These are phyloP conservation scores for Meiosimyza decipiens DNA, from an alignment of 2,888 invertebrate species.

Conservation along the genomic window DNA sequence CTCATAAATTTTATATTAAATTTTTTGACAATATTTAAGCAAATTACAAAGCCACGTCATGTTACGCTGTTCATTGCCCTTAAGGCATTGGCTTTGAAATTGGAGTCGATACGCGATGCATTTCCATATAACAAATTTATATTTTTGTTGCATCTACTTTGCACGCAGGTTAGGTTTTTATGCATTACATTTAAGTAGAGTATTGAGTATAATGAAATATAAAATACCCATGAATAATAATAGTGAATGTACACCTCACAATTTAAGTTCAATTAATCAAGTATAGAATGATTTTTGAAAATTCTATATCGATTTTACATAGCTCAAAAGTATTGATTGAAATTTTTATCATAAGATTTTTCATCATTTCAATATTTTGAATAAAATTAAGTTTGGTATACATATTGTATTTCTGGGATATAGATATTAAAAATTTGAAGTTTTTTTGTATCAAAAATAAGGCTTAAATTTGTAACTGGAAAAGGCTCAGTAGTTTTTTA, in stretches of 20 bases:
- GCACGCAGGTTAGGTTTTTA: not conserved
- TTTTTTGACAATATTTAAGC: slow-evolving; percentile 32
- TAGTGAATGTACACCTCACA: slow-evolving; percentile 12
- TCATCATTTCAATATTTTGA: too few relatives aligned
- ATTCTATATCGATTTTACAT: too few relatives aligned
- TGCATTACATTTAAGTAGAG: slow-evolving; percentile 25
- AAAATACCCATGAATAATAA: not conserved
- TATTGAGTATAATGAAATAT: slow-evolving; percentile 24
- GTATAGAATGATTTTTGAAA: too few relatives aligned
- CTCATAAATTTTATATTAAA: slow-evolving; percentile 29
- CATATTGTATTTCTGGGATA: too few relatives aligned
- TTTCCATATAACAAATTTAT: slow-evolving; percentile 2
- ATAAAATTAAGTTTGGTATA: too few relatives aligned
- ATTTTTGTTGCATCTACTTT: slow-evolving; percentile 11
- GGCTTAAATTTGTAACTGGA: too few relatives aligned
- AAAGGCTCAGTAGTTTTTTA: too few relatives aligned
- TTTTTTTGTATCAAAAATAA: too few relatives aligned
- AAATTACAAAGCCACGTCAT: slow-evolving; percentile 19
- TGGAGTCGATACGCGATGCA: slow-evolving; percentile 12
- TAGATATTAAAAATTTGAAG: too few relatives aligned
- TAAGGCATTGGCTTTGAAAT: slow-evolving; percentile 24
- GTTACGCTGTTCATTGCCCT: not conserved
- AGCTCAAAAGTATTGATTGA: too few relatives aligned
- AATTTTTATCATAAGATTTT: too few relatives aligned
- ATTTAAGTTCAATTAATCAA: not conserved